These are phyloP conservation scores for Ecliptopera silaceata DNA, from an alignment of 2,888 invertebrate species.

Conservation along the genomic window DNA sequence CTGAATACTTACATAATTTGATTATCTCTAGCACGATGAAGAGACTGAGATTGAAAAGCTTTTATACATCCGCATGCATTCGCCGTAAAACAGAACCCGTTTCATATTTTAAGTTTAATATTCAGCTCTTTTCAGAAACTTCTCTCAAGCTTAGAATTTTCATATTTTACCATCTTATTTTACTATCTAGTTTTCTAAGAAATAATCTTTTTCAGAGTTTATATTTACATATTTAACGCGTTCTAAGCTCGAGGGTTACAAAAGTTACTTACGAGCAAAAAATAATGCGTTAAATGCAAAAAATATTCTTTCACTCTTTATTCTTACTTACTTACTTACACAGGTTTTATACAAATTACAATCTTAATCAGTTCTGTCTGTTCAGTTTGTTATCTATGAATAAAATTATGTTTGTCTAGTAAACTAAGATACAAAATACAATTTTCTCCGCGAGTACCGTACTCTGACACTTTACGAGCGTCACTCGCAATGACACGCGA, in stretches of 20 bases:
- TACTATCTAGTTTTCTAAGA: neutral
- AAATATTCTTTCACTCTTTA: too few relatives aligned
- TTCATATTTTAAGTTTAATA: constrained; percentile 2
- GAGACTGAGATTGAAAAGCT: constrained; percentile 10
- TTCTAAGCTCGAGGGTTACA: too few relatives aligned
- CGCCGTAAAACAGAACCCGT: constrained; percentile 5
- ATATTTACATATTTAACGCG: neutral
- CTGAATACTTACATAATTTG: constrained; percentile 1
- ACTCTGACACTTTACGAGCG: constrained; percentile 19
- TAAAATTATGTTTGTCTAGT: too few relatives aligned
- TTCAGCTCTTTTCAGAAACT: neutral
- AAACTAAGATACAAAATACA: neutral
- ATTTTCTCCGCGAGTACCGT: neutral
- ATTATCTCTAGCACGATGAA: too few relatives aligned
- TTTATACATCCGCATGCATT: constrained; percentile 7
- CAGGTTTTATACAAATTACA: too few relatives aligned
- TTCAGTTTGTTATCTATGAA: too few relatives aligned
- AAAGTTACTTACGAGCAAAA: too few relatives aligned
- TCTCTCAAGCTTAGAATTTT: neutral
- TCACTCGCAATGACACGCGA: constrained; percentile 19
- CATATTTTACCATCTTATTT: neutral
- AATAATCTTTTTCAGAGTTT: neutral
- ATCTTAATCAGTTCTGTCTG: too few relatives aligned
- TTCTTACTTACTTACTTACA: too few relatives aligned
- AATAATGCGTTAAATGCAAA: too few relatives aligned